Evolutionary conservation across 2,797 vertebrate genomes (phyloP).

Genomic region (Labroides dimidiatus): DNA sequence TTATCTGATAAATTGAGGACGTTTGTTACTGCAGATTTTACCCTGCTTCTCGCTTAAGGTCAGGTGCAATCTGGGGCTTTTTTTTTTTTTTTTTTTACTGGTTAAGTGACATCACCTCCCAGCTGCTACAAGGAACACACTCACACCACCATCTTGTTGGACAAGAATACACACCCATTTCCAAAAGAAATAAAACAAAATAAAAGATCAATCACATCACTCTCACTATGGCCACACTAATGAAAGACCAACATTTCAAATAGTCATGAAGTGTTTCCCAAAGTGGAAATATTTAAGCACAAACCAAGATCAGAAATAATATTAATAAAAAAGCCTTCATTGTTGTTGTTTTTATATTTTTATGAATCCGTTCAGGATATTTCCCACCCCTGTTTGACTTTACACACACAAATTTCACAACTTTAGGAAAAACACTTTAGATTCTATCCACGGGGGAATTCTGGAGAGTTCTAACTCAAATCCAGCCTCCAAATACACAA

Average conservation of each 20-base stretch:
- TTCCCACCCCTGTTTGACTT: conserved; percentile 86
- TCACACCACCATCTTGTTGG: conserved; percentile 72
- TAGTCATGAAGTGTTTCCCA: conserved; percentile 93
- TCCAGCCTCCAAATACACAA: conserved; percentile 90
- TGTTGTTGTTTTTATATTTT: conserved; percentile 93
- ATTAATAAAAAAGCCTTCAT: conserved; percentile 93
- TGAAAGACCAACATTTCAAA: conserved; percentile 92
- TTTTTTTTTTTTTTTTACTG: conserved; percentile 46
- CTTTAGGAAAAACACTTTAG: conserved; percentile 86
- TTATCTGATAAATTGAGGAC: conserved; percentile 49
- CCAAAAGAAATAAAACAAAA: conserved; percentile 24
- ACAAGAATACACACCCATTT: conserved; percentile 78
- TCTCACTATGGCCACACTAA: conserved; percentile 94
- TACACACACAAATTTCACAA: conserved; percentile 90
- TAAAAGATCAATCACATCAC: conserved; percentile 82
- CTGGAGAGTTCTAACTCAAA: conserved; percentile 98
- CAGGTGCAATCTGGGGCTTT: conserved; percentile 69
- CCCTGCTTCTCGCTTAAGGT: conserved; percentile 73
- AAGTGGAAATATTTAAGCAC: conserved; percentile 92
- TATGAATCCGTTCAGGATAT: conserved; percentile 91
- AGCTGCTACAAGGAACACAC: conserved; percentile 76
- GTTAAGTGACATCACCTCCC: conserved; percentile 71
- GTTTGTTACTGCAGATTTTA: conserved; percentile 64
- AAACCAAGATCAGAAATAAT: conserved; percentile 86
- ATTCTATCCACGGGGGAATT: conserved; percentile 87